These are phyloP conservation scores for Nycticryphes semicollaris DNA, from an alignment of 2,113 vertebrate species.

Conservation along the genomic window DNA sequence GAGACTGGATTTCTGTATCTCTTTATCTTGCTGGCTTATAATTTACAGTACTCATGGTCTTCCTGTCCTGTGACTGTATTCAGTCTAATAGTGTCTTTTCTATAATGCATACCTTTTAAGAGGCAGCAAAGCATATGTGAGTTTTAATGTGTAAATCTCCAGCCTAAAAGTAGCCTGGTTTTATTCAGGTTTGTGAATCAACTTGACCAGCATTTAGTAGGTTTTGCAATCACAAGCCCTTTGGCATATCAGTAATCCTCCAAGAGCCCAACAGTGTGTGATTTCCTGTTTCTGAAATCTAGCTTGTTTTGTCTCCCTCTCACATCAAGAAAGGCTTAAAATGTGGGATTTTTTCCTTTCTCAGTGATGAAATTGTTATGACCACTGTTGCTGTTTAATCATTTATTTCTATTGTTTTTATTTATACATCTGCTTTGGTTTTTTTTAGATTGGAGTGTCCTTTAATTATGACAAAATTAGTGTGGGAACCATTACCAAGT, in stretches of 20 bases:
- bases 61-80: neutral
- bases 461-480: neutral
- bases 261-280: neutral
- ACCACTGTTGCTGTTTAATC: neutral
- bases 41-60: neutral
- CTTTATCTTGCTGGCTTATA: neutral
- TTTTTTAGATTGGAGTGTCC: neutral
- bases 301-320: neutral
- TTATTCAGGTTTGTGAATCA: neutral
- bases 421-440: neutral
- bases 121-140: neutral
- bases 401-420: neutral
- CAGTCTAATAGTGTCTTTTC: neutral
- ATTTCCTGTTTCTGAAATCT: conserved; percentile 1
- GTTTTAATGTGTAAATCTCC: neutral
- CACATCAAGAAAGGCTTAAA: neutral
- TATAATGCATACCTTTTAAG: neutral
- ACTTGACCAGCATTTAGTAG: neutral
- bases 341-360: neutral
- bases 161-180: neutral
- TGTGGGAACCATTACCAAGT: neutral
- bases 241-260: neutral
- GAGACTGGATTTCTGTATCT: neutral
- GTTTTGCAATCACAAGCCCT: neutral
- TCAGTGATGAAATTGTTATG: neutral